Base-by-base conservation (phyloP, 2,888 invertebrate genomes). In the Meandrusa payeni region DNA sequence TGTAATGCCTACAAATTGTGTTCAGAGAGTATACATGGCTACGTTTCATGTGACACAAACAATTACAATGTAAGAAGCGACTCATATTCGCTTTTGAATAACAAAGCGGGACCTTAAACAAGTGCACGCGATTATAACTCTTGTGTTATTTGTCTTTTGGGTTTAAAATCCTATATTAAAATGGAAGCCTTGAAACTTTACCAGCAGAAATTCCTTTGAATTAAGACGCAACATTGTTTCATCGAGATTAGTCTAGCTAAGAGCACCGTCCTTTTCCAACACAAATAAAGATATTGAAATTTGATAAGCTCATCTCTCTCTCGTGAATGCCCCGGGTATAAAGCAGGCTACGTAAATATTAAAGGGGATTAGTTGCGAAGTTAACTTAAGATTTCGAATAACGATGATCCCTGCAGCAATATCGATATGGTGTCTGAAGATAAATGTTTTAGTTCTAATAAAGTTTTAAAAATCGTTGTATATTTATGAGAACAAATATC, bases 211-310 rank as follows among this genome's bases (percentile, higher is more conserved):
- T 62, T 66, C 57, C 69, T 72, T 72, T 68, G 65, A 60, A 76
- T 80, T 78, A 74, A 80, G 78, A 67, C 66, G 74, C 80, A 76
- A 85, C 82, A 76, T 78, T 83, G 82, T 85, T 76, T 59, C 68
- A 69, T 76, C 72, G 64, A 81, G 78, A 82, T 83, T 80, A 80
- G 73, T 74, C 54, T 64, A 61, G 74, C 63, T 64, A 57, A 66
- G 69, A 72, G 69, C 74, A 73, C 68, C 69, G 70, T 83, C 81
- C 78, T 76, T 76, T 73, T 78, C 79, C 68, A 69, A 69, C 74
- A 65, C 73, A 71, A 78, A 81, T 85, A 79, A 80, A 85, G 79
- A 81, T 83, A 83, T 83, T 76, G 80, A 79, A 79, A 77, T 76
- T 76, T 70, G 81, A 83, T 85, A 82, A 76, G 61, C 58, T 63